These are phyloP conservation scores for Chanos chanos DNA, from an alignment of 2,797 vertebrate genomes.

Conservation along the genomic window DNA sequence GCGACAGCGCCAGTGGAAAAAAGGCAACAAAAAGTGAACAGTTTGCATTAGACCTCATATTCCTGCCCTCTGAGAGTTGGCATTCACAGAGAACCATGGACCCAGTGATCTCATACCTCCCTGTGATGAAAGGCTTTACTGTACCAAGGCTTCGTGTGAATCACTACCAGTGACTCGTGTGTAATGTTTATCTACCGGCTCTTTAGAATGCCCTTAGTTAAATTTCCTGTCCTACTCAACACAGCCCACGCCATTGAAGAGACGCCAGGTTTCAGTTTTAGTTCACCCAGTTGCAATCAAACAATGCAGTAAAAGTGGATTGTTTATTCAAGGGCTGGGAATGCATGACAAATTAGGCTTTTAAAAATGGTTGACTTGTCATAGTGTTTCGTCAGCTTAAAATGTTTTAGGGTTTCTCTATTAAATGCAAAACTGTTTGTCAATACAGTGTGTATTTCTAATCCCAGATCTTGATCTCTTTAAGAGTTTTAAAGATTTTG, in stretches of 20 bases:
- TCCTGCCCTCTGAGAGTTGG: too few species aligned
- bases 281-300: conserved; percentile 2
- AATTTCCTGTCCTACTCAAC: not conserved
- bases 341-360: not conserved
- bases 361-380: too few species aligned
- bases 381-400: too few species aligned
- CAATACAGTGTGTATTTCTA: too few species aligned
- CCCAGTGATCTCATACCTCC: not conserved
- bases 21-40: too few species aligned
- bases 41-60: too few species aligned
- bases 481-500: too few species aligned
- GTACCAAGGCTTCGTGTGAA: conserved; percentile 1
- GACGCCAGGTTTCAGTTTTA: not conserved
- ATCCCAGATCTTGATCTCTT: too few species aligned
- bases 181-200: conserved; percentile 29
- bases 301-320: not conserved
- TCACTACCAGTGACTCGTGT: conserved; percentile 12
- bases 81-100: not conserved
- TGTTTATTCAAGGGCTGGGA: conserved; percentile 10
- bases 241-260: not conserved
- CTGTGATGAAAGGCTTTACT: conserved; percentile 2
- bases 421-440: too few species aligned
- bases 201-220: conserved; percentile 15
- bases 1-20: too few species aligned
- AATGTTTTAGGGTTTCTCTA: too few species aligned